Percentiles rank a stretch among this genome's conserved stretches.
These are phyloP conservation scores for Oplegnathus fasciatus DNA, from an alignment of 2,113 vertebrate species.

Conservation along the genomic window DNA sequence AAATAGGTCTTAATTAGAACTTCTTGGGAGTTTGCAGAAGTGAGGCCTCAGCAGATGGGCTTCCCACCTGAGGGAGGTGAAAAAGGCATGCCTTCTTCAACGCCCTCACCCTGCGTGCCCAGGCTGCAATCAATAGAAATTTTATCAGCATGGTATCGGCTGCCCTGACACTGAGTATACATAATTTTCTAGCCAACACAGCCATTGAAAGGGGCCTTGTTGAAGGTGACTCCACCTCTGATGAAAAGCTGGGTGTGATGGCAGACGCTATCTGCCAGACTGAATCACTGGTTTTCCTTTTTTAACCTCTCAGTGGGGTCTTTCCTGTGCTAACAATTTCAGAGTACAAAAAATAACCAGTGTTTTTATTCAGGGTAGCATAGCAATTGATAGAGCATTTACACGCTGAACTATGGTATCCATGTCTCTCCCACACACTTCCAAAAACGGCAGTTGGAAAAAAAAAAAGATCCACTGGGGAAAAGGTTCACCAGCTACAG, in stretches of 20 bases:
- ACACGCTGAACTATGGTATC: conserved; percentile 55
- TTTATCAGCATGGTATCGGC: conserved; percentile 62
- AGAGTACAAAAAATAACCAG: conserved; percentile 47
- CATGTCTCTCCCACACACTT: conserved; percentile 65
- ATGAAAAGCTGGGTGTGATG: conserved; percentile 42
- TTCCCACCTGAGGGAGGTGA: conserved; percentile 69
- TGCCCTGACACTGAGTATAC: conserved; percentile 50
- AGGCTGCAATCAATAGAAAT: conserved; percentile 63
- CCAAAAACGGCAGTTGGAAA: conserved; percentile 60
- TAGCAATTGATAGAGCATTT: conserved; percentile 60
- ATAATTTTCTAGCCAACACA: conserved; percentile 54
- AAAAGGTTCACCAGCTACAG: conserved; percentile 60
- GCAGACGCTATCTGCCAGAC: conserved; percentile 38
- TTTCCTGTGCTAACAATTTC: conserved; percentile 56
- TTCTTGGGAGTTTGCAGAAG: conserved; percentile 61
- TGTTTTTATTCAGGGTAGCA: conserved; percentile 50
- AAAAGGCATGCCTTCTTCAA: conserved; percentile 53
- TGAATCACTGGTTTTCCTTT: conserved; percentile 43
- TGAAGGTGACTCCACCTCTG: conserved; percentile 70
- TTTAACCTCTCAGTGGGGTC: conserved; percentile 39
- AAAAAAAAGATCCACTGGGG: conserved; percentile 42
- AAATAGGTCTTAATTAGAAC: conserved; percentile 80
- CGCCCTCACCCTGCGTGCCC: conserved; percentile 30
- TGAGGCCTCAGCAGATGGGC: conserved; percentile 67
- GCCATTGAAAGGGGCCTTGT: conserved; percentile 52